These are phyloP conservation scores for Scleropages formosus DNA, from an alignment of 2,797 vertebrate species.

Conservation along the genomic window DNA sequence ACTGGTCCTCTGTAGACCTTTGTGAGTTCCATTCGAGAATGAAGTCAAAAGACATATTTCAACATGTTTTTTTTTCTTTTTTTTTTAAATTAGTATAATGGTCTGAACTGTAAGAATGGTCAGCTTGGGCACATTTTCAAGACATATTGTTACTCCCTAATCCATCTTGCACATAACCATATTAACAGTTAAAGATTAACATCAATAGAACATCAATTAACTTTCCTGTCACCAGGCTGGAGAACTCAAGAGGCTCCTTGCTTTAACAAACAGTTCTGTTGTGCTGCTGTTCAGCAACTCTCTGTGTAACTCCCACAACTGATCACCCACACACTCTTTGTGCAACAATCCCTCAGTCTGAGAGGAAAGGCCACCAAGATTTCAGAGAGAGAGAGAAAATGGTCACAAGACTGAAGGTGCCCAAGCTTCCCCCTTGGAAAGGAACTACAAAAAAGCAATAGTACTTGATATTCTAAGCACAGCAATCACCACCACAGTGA, in stretches of 20 bases:
- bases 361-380: constrained; percentile 34
- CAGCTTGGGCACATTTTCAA: constrained; percentile 51
- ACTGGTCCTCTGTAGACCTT: neutral
- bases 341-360: constrained; percentile 34
- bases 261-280: constrained; percentile 56
- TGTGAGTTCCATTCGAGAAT: neutral
- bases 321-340: constrained; percentile 50
- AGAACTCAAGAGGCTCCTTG: constrained; percentile 51
- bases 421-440: constrained; percentile 51
- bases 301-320: constrained; percentile 51
- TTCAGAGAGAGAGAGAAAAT: constrained; percentile 27
- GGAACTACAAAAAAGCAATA: constrained; percentile 49
- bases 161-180: constrained; percentile 52
- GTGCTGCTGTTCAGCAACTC: constrained; percentile 53
- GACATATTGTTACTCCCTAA: constrained; percentile 53
- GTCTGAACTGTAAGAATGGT: constrained; percentile 45
- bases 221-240: constrained; percentile 52
- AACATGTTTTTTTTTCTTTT: neutral
- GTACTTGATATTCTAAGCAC: constrained; percentile 77
- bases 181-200: constrained; percentile 65
- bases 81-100: constrained; percentile 47
- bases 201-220: constrained; percentile 59
- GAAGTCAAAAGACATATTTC: neutral
- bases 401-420: constrained; percentile 41
- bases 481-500: constrained; percentile 68